phyloP scores from a whole-genome alignment of 2,888 invertebrate genomes.

The Pterobdella sp. region DNA sequence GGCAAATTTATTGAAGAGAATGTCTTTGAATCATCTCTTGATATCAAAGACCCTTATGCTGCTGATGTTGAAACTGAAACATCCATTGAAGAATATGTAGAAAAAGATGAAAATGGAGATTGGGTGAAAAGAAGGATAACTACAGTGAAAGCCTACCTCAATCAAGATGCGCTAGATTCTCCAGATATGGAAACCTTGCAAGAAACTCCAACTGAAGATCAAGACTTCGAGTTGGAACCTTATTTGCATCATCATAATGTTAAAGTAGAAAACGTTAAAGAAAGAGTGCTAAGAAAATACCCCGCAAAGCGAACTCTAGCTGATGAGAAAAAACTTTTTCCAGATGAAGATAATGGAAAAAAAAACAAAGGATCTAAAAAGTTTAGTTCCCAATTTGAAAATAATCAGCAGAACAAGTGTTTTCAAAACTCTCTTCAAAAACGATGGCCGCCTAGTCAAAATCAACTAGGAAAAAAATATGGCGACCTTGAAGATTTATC shows the following conservation, averaged over 20 bases:
- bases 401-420: background rate
- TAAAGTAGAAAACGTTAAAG: background rate
- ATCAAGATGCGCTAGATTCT: slow-evolving; percentile 24
- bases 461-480: no score
- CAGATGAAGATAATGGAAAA: background rate
- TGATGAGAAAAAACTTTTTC: background rate
- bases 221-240: background rate
- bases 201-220: background rate
- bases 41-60: slow-evolving; percentile 31
- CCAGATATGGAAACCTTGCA: background rate
- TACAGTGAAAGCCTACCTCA: slow-evolving; percentile 30
- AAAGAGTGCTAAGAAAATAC: background rate
- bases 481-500: no score
- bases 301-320: background rate
- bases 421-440: background rate
- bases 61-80: slow-evolving; percentile 27
- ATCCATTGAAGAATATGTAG: slow-evolving; percentile 23
- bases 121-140: slow-evolving; percentile 26
- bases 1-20: slow-evolving; percentile 31
- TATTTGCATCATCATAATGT: background rate
- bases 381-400: no score
- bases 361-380: no score
- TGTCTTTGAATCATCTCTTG: slow-evolving; percentile 28
- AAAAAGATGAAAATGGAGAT: slow-evolving; percentile 13
- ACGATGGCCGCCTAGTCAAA: background rate